phyloP scores from a whole-genome alignment of 2,888 invertebrate species.

The Caenorhabditis uteleia region DNA sequence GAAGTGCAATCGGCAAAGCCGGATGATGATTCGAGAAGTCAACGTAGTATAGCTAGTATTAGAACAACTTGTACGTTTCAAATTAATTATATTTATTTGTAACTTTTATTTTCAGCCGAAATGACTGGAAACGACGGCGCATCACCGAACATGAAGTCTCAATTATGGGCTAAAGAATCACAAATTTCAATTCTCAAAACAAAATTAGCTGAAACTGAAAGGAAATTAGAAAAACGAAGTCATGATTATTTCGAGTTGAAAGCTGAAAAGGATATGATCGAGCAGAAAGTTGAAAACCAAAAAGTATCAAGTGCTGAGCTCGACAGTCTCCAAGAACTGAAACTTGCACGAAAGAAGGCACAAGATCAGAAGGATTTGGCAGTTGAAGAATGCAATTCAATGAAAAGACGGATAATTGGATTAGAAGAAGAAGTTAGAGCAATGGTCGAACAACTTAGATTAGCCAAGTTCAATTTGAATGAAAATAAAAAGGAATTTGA shows the following conservation, averaged over 20 bases:
- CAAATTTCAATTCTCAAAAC: conserved; percentile 47
- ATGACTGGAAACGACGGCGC: conserved; percentile 5
- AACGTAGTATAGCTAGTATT: conserved; percentile 18
- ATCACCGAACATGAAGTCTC: conserved; percentile 39
- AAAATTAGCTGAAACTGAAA: conserved; percentile 41
- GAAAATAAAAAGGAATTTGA: conserved; percentile 76
- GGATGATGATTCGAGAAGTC: conserved; percentile 29
- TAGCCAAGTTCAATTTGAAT: conserved; percentile 70
- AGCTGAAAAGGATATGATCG: conserved; percentile 67
- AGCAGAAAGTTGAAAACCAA: conserved; percentile 49
- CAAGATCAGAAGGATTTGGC: conserved; percentile 44
- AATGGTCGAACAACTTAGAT: conserved; percentile 49
- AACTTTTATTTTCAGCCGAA: conserved; percentile 19
- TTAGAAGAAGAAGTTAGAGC: conserved; percentile 52
- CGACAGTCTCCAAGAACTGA: conserved; percentile 44
- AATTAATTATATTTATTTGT: conserved; percentile 1
- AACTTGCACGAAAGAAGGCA: conserved; percentile 43
- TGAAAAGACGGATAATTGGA: conserved; percentile 35
- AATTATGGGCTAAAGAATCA: conserved; percentile 52
- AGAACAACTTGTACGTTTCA: conserved; percentile 8
- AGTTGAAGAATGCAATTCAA: conserved; percentile 39
- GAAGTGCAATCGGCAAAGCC: conserved; percentile 7
- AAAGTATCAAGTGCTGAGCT: conserved; percentile 16
- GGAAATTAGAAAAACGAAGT: conserved; percentile 46
- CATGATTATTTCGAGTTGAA: conserved; percentile 51